phyloP scores from a whole-genome alignment of 1,140 invertebrate genomes.

The Papilio xuthus region DNA sequence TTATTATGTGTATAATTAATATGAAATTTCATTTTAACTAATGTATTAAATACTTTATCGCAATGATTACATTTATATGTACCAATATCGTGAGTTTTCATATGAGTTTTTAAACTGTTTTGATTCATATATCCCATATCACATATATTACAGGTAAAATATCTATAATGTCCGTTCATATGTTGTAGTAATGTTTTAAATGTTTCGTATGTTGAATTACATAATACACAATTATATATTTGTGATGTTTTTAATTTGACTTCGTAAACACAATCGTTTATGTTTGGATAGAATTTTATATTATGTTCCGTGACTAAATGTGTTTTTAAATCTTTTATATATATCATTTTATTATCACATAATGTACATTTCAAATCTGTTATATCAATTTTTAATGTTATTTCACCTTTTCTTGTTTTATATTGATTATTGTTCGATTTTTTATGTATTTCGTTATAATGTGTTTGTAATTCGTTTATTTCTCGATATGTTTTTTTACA shows the following conservation, averaged over 20 bases:
- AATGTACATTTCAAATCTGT: constrained; percentile 65
- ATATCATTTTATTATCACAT: constrained; percentile 50
- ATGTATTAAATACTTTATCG: constrained; percentile 73
- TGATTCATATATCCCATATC: constrained; percentile 85
- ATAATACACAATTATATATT: constrained; percentile 63
- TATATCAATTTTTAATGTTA: constrained; percentile 71
- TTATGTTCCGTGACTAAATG: constrained; percentile 60
- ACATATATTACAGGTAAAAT: constrained; percentile 90
- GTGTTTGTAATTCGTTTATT: constrained; percentile 50
- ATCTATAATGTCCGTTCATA: constrained; percentile 76
- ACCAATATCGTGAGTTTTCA: constrained; percentile 67
- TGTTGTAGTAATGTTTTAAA: constrained; percentile 75
- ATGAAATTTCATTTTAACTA: constrained; percentile 61
- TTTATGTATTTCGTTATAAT: constrained; percentile 54
- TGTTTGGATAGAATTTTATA: constrained; percentile 62
- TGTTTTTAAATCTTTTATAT: constrained; percentile 57
- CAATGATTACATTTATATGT: constrained; percentile 70
- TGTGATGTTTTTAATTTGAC: constrained; percentile 64
- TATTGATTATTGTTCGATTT: constrained; percentile 46
- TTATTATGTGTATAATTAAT: constrained; percentile 71
- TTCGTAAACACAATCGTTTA: constrained; percentile 68
- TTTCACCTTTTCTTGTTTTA: constrained; percentile 63
- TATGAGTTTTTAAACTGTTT: constrained; percentile 80
- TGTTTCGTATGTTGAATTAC: constrained; percentile 64
- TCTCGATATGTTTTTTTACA: constrained; percentile 59